These are phyloP conservation scores for Carterocephalus palaemon DNA, from an alignment of 2,888 invertebrate genomes.

Conservation along the genomic window DNA sequence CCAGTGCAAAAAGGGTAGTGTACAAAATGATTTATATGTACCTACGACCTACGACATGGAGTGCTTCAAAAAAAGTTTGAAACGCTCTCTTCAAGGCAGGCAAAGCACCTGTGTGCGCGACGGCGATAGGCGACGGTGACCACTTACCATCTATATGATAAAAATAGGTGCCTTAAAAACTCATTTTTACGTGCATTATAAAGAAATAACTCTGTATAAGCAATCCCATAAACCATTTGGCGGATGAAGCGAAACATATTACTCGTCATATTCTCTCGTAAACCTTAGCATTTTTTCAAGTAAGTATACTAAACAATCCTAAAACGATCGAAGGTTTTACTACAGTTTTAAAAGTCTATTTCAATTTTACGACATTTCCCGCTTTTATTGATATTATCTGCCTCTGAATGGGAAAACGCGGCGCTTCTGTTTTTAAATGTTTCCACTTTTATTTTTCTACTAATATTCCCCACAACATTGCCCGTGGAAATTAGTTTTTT, in stretches of 20 bases:
- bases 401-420: constrained; percentile 26
- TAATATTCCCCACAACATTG: too few relatives aligned
- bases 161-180: too few relatives aligned
- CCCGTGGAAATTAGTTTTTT: too few relatives aligned
- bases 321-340: constrained; percentile 24
- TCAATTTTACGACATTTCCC: constrained; percentile 35
- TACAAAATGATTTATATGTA: too few relatives aligned
- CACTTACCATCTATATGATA: too few relatives aligned
- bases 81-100: too few relatives aligned
- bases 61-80: too few relatives aligned
- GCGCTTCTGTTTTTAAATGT: constrained; percentile 25
- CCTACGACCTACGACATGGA: too few relatives aligned
- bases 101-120: too few relatives aligned
- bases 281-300: constrained; percentile 18
- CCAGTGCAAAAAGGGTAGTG: too few relatives aligned
- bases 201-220: not conserved
- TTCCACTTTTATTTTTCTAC: constrained; percentile 17
- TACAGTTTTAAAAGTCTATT: constrained; percentile 33
- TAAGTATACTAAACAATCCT: constrained; percentile 17
- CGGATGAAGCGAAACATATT: constrained; percentile 15
- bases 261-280: constrained; percentile 17
- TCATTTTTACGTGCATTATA: too few relatives aligned
- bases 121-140: too few relatives aligned
- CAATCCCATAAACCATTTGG: constrained; percentile 12
- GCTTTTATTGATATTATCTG: constrained; percentile 39